Conservation (phyloP, 23 tunicate genomes). For the Styela plicata region DNA sequence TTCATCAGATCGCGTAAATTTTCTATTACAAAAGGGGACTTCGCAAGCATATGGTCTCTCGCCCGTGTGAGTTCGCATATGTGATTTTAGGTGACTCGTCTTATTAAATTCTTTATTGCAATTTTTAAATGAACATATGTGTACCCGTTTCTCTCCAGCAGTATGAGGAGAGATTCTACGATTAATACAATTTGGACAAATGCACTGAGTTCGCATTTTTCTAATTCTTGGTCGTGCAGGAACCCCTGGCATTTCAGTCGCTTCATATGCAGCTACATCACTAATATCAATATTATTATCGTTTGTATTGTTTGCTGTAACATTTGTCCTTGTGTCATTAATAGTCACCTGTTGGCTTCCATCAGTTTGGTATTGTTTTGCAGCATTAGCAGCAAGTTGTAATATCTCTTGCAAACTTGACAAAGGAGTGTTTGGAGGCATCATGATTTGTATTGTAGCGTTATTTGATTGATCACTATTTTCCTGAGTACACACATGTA, state of each 20-base stretch:
- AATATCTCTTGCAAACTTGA: constrained; percentile 25
- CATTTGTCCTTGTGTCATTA: background rate
- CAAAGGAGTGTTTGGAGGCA: constrained; percentile 34
- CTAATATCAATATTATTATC: background rate
- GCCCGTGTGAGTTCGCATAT: constrained; percentile 64
- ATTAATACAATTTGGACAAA: constrained; percentile 26
- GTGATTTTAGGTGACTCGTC: constrained; percentile 41
- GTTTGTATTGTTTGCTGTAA: background rate
- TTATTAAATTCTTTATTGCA: constrained; percentile 32
- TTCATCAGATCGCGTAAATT: constrained; percentile 51
- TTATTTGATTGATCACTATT: background rate
- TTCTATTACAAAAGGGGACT: constrained; percentile 15
- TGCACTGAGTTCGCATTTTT: constrained; percentile 23
- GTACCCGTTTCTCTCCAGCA: constrained; percentile 7
- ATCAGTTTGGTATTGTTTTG: constrained; percentile 22
- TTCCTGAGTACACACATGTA: background rate
- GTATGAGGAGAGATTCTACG: background rate
- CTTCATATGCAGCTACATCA: background rate
- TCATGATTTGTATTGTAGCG: constrained; percentile 31
- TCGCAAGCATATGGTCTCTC: constrained; percentile 48
- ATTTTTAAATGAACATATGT: constrained; percentile 18
- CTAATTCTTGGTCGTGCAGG: background rate
- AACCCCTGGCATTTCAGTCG: background rate
- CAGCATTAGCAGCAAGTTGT: constrained; percentile 31
- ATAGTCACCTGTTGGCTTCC: background rate